A percentile compares a stretch with the other conserved stretches of the same genome.
These are phyloP conservation scores for Hipposideros larvatus DNA, from an alignment of 2,797 vertebrate genomes.

Conservation along the genomic window DNA sequence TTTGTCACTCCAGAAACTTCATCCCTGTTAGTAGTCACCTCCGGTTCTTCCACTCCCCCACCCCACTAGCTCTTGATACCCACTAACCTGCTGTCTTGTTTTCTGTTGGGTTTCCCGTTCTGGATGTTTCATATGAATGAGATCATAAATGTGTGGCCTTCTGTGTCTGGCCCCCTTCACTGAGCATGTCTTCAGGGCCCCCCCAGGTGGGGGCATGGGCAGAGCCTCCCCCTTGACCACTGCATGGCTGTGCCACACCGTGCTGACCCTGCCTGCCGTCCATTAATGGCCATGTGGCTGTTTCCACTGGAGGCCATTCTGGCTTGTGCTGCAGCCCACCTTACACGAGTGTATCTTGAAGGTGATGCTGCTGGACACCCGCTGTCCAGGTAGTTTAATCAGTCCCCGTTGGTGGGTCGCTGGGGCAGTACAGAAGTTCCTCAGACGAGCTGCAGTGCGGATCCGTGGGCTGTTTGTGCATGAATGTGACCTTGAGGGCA, in stretches of 20 bases:
- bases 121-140: accelerated
- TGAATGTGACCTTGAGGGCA: accelerated
- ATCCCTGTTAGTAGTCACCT: accelerated
- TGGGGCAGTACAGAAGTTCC: not conserved
- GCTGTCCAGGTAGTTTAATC: too few species aligned
- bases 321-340: not conserved
- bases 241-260: not conserved
- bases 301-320: accelerated
- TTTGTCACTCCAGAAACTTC: accelerated
- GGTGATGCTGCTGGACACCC: too few species aligned
- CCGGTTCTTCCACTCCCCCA: accelerated
- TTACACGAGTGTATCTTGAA: not conserved
- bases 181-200: accelerated
- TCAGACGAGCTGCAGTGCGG: not conserved
- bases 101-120: not conserved
- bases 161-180: not conserved
- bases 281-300: accelerated
- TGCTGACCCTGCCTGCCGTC: accelerated
- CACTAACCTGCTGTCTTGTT: accelerated
- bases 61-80: accelerated
- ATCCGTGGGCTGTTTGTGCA: accelerated
- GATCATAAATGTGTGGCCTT: accelerated
- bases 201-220: accelerated
- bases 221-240: not conserved
- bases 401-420: not conserved